Conservation (phyloP, 64 coral and sea anemone species). For the Stichodactyla mertensii region DNA sequence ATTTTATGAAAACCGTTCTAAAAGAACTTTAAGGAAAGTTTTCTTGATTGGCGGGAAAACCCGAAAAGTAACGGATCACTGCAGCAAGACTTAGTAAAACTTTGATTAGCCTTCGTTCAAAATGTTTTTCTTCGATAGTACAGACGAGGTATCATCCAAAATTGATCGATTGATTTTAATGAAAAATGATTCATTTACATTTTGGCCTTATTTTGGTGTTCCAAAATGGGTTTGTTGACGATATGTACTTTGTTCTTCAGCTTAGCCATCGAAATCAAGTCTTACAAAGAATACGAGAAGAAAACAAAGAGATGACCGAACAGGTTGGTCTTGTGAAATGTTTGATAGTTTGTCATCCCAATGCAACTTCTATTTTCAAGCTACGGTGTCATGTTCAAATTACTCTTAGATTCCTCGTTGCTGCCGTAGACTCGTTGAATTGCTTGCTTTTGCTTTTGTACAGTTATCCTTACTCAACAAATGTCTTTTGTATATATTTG, state of each 20-base stretch:
- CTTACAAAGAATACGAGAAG: conserved; percentile 34
- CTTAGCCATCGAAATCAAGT: conserved; percentile 52
- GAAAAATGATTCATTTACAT: background rate
- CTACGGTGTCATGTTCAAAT: background rate
- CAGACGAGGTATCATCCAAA: background rate
- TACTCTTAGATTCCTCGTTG: background rate
- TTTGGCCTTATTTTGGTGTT: background rate
- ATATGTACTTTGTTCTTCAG: conserved; percentile 9
- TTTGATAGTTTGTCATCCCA: background rate
- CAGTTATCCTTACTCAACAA: background rate
- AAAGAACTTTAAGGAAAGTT: background rate
- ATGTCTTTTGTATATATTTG: background rate
- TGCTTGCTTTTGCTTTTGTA: background rate
- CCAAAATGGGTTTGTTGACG: background rate
- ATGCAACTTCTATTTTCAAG: background rate
- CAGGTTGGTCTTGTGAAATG: background rate
- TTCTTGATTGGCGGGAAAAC: background rate
- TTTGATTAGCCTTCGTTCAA: background rate
- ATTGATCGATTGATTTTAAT: too few relatives aligned
- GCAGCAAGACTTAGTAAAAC: background rate
- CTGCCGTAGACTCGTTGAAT: background rate
- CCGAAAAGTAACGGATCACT: background rate
- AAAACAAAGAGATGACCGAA: conserved; percentile 54
- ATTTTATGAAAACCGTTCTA: background rate
- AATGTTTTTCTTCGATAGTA: conserved; percentile 12